Evolutionary conservation across 1,140 invertebrate species (phyloP).

Genomic region (Zelostemma sp.): DNA sequence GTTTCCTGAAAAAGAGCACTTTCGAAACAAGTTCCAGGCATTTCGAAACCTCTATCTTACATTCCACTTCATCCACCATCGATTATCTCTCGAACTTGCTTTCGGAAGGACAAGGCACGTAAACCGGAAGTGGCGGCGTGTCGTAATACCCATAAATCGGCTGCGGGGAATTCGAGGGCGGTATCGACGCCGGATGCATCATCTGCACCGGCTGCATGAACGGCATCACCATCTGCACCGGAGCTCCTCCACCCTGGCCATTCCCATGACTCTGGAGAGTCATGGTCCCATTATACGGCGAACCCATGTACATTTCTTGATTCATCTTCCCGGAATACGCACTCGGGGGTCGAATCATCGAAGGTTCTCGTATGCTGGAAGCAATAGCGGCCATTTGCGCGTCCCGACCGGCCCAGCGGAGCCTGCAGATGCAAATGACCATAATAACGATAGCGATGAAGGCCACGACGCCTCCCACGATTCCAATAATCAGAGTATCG

Average conservation of each 20-base stretch:
- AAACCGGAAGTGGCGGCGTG: constrained; percentile 57
- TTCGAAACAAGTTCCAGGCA: no score
- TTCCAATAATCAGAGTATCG: constrained; percentile 91
- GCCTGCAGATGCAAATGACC: constrained; percentile 86
- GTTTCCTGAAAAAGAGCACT: no score
- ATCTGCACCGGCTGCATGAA: constrained; percentile 58
- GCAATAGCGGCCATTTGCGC: constrained; percentile 58
- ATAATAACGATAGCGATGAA: constrained; percentile 91
- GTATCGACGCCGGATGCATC: constrained; percentile 45
- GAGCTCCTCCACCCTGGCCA: constrained; percentile 20
- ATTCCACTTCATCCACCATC: no score
- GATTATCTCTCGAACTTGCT: constrained; percentile 65
- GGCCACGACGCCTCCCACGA: constrained; percentile 90
- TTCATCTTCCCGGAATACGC: constrained; percentile 63
- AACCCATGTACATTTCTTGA: constrained; percentile 62
- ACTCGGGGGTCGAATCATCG: constrained; percentile 62
- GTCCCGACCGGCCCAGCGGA: constrained; percentile 59
- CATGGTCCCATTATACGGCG: constrained; percentile 62
- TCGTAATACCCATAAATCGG: constrained; percentile 67
- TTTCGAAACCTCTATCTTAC: no score
- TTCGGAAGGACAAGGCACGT: constrained; percentile 59
- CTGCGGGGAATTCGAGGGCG: constrained; percentile 48
- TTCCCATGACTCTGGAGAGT: constrained; percentile 60
- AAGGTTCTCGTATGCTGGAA: constrained; percentile 64
- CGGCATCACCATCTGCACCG: constrained; percentile 65